phyloP scores from a whole-genome alignment of 2,888 invertebrate species.

The Branchipolynoe longqiensis region DNA sequence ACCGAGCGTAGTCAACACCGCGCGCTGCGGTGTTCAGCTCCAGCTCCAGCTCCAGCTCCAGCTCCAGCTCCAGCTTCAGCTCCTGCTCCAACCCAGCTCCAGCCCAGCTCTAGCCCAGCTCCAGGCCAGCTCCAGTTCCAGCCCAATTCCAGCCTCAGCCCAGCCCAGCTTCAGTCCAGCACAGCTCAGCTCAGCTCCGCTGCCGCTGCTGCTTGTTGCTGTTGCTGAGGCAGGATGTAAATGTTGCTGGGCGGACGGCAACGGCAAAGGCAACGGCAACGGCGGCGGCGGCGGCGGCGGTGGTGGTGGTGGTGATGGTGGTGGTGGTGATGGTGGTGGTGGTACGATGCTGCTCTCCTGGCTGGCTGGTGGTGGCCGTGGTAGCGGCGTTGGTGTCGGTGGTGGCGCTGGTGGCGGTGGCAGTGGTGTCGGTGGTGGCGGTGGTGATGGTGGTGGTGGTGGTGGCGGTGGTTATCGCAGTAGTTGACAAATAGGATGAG shows the following conservation, averaged over 20 bases:
- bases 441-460: slow-evolving; percentile 3
- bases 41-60: no score
- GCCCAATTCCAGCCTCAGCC: slow-evolving; percentile 14
- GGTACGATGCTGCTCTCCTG: not conserved
- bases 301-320: slow-evolving; percentile 16
- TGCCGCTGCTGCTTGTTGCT: not conserved
- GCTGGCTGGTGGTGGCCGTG: not conserved
- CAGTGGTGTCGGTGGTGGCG: not conserved
- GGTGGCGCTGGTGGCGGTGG: slow-evolving; percentile 11
- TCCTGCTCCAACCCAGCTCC: no score
- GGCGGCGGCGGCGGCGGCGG: slow-evolving; percentile 6
- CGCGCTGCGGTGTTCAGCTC: no score
- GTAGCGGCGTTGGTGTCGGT: not conserved
- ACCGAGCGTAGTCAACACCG: no score
- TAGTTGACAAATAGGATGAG: not conserved
- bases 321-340: slow-evolving; percentile 6
- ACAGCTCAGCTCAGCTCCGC: slow-evolving; percentile 10
- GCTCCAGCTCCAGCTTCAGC: no score
- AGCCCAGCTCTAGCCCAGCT: no score
- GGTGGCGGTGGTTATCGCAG: not conserved
- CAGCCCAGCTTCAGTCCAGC: not conserved
- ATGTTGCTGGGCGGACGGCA: no score
- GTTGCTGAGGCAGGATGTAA: no score
- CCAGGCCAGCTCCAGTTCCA: no score
- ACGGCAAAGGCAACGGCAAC: not conserved